Conservation (phyloP, 2,113 vertebrate species). For the Mobula birostris region DNA sequence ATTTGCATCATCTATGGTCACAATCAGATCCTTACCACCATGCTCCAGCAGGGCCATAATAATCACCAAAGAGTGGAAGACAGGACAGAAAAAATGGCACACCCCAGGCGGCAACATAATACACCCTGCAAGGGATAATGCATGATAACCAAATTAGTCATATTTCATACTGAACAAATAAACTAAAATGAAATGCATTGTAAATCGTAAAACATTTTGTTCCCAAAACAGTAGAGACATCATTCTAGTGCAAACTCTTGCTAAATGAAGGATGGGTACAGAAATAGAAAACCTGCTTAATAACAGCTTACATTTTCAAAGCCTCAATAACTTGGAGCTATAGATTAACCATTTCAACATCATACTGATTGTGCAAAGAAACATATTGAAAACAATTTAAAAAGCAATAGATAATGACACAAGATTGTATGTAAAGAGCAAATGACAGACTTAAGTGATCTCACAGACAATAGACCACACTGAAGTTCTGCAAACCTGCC, state of each 20-base stretch:
- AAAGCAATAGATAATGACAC: not conserved
- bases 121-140: constrained; percentile 51
- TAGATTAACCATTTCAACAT: no score
- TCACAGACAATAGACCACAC: no score
- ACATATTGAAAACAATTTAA: not conserved
- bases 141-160: constrained; percentile 9
- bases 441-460: not conserved
- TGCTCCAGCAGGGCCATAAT: constrained; percentile 60
- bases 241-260: not conserved
- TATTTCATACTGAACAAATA: not conserved
- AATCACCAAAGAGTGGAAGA: constrained; percentile 57
- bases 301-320: not conserved
- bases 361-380: not conserved
- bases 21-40: constrained; percentile 53
- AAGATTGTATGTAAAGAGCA: not conserved
- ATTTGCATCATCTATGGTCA: not conserved
- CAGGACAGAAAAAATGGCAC: constrained; percentile 57
- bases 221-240: not conserved
- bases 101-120: constrained; percentile 67
- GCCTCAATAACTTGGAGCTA: not conserved
- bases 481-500: no score
- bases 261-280: not conserved
- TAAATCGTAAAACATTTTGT: not conserved
- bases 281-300: not conserved
- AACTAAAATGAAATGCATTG: not conserved